Base-by-base conservation (phyloP, 2,888 invertebrate species). In the Athetis lepigone region DNA sequence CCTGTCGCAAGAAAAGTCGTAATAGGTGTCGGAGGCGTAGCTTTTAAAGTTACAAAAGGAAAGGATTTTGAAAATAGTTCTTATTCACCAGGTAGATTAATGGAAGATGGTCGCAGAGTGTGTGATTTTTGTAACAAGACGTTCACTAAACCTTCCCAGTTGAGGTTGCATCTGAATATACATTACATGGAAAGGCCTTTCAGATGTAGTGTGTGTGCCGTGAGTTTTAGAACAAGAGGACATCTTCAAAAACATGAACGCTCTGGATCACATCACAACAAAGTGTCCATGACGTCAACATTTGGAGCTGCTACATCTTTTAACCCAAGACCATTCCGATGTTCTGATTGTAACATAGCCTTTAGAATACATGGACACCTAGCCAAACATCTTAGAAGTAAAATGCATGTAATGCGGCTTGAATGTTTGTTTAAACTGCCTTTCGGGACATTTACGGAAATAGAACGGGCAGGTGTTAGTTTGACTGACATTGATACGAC, bases 281-380 rank as follows among this genome's bases (percentile, higher is more conserved):
- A 98, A 95, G 98, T 98, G 77, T 97, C 97, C 82, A 98, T 98
- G 97, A 98, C 97, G 27, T 97, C 97, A 19, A 97, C 98, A 0
- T 98, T 98, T 87, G 98, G 98, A 7, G 97, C 97, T 9, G 97
- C 98, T 55, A 97, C 98, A 0, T 97, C 98, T 13, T 97, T 97
- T 74, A 99, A 99, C 92, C 99, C 99, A 2, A 96, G 99, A 52
- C 99, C 99, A 18, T 99, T 99, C 90, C 98, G 98, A 85, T 99
- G 99, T 93, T 97, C 97, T 19, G 99, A 99, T 87, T 99, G 99
- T 90, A 98, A 98, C 87, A 98, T 98, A 79, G 99, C 99, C 8
- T 99, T 99, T 90, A 96, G 98, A 80, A 99, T 99, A 85, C 99
- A 99, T 85, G 99, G 99, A 0, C 99, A 99, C 91, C 95, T 99